Conservation (phyloP, 2,113 vertebrate species). For the Ia io region DNA sequence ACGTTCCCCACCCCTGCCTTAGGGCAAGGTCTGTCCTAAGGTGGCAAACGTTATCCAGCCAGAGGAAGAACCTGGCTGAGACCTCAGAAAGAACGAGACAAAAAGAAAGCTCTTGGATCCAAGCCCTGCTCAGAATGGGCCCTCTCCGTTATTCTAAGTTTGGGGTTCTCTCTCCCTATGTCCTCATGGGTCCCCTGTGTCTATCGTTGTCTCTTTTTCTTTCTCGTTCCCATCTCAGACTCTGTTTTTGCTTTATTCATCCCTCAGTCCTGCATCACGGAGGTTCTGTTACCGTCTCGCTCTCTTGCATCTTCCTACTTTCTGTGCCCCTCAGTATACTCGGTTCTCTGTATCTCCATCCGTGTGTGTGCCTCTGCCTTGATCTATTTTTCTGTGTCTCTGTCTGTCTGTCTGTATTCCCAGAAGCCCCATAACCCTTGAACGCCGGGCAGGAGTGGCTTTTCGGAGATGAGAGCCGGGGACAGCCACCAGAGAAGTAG, state of each 20-base stretch:
- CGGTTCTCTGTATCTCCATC: not conserved
- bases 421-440: not conserved
- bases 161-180: not conserved
- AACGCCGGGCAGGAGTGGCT: not conserved
- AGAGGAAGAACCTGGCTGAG: not conserved
- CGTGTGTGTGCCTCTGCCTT: not conserved
- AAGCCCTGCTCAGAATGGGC: not conserved
- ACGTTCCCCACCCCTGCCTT: not conserved
- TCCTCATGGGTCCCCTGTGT: not conserved
- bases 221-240: not conserved
- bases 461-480: conserved; percentile 34
- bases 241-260: not conserved
- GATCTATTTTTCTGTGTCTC: not conserved
- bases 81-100: not conserved
- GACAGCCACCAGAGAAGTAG: conserved; percentile 12
- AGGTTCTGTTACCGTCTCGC: not conserved
- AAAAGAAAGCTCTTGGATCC: not conserved
- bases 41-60: not conserved
- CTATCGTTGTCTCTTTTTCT: not conserved
- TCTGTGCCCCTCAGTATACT: not conserved
- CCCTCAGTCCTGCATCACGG: not conserved
- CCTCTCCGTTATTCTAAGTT: not conserved
- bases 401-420: not conserved
- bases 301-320: not conserved
- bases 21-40: not conserved